These are phyloP conservation scores for Penelope pileata DNA, from an alignment of 2,113 vertebrate genomes.

Conservation along the genomic window DNA sequence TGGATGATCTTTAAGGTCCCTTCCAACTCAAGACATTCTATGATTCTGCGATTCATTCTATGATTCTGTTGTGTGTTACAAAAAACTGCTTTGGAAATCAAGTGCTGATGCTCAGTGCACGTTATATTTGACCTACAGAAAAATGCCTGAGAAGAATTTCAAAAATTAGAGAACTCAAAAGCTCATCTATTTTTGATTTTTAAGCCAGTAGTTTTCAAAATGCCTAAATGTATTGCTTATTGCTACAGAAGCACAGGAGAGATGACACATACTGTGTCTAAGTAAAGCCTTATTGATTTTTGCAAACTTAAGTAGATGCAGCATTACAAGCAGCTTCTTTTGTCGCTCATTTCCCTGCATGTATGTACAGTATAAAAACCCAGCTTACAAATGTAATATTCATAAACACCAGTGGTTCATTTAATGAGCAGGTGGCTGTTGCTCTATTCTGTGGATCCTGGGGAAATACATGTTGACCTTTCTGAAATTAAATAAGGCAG, in stretches of 20 bases:
- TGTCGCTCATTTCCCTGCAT: neutral
- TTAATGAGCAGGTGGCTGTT: constrained; percentile 25
- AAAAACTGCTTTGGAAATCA: neutral
- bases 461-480: neutral
- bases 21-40: neutral
- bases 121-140: neutral
- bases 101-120: neutral
- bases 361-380: neutral
- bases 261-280: neutral
- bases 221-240: neutral
- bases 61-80: neutral
- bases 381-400: neutral
- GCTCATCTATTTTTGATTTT: neutral
- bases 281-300: constrained; percentile 45
- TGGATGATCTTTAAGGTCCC: neutral
- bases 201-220: neutral
- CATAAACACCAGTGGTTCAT: neutral
- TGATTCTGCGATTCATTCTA: neutral
- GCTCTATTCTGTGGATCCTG: neutral
- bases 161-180: neutral
- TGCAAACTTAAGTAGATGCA: neutral
- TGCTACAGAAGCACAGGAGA: neutral
- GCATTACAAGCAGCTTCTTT: neutral
- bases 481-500: neutral
- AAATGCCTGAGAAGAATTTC: neutral